phyloP scores from a whole-genome alignment of 2,888 invertebrate genomes.

The Noctua janthina region DNA sequence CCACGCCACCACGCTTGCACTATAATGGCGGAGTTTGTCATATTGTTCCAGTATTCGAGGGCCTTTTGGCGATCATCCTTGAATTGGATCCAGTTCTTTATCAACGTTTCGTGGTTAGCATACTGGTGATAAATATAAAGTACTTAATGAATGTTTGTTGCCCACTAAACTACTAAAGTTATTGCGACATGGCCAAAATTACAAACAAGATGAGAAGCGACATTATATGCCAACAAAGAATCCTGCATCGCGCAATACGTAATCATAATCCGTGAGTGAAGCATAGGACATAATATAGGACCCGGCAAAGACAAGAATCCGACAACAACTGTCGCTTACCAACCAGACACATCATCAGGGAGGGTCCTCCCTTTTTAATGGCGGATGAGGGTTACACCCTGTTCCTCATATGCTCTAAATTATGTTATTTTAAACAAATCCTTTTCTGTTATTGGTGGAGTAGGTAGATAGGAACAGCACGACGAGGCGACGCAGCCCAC shows the following conservation, averaged over 20 bases:
- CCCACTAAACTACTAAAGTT: neutral
- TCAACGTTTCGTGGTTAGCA: constrained; percentile 74
- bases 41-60: constrained; percentile 76
- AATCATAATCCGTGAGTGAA: neutral
- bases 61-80: constrained; percentile 81
- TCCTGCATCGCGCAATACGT: neutral
- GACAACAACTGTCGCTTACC: neutral
- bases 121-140: constrained; percentile 68
- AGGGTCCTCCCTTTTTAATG: neutral
- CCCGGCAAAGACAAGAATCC: neutral
- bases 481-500: neutral
- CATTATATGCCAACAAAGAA: neutral
- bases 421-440: neutral
- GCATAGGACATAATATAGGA: neutral
- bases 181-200: neutral
- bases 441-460: neutral
- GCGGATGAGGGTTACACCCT: neutral
- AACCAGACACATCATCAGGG: neutral
- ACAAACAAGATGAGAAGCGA: neutral
- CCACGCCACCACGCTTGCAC: constrained; percentile 88
- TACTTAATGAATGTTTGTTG: neutral
- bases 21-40: constrained; percentile 79
- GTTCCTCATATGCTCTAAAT: neutral
- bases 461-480: neutral
- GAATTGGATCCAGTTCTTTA: constrained; percentile 81